Conservation (phyloP, 2,113 vertebrate species). For the Nansenia antarctica region DNA sequence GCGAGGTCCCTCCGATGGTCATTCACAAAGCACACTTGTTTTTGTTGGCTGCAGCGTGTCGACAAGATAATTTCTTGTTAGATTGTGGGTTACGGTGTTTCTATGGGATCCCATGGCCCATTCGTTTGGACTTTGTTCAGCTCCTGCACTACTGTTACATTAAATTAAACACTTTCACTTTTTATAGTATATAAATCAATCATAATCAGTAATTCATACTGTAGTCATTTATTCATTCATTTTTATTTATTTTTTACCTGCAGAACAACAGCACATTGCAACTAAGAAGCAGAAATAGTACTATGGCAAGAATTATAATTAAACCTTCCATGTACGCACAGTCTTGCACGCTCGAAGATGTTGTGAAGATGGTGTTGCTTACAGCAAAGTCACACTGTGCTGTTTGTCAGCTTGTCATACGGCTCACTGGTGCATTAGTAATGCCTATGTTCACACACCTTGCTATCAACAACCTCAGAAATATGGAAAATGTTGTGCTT, state of each 20-base stretch:
- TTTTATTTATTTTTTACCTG: neutral
- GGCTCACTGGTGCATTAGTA: conserved; percentile 40
- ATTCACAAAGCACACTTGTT: conserved; percentile 45
- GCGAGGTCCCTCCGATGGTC: conserved; percentile 20
- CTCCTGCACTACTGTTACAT: conserved; percentile 4
- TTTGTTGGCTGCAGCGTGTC: conserved; percentile 38
- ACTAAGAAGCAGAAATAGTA: neutral
- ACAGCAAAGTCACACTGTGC: neutral
- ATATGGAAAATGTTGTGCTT: conserved; percentile 42
- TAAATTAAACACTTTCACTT: too few species aligned
- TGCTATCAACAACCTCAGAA: conserved; percentile 36
- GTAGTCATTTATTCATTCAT: too few species aligned
- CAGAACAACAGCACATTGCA: neutral
- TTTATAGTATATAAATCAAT: too few species aligned
- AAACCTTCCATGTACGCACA: neutral
- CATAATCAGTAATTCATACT: too few species aligned
- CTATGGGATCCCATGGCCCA: conserved; percentile 45
- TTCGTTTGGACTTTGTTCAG: conserved; percentile 9
- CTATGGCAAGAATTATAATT: too few species aligned
- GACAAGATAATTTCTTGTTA: conserved; percentile 34
- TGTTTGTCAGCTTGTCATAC: conserved; percentile 20
- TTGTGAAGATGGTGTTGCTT: neutral
- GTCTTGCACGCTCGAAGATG: neutral
- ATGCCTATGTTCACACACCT: conserved; percentile 40
- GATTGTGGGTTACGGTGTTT: conserved; percentile 31